These are phyloP conservation scores for Pseudococcus viburni DNA, from an alignment of 2,888 invertebrate species.

Conservation along the genomic window DNA sequence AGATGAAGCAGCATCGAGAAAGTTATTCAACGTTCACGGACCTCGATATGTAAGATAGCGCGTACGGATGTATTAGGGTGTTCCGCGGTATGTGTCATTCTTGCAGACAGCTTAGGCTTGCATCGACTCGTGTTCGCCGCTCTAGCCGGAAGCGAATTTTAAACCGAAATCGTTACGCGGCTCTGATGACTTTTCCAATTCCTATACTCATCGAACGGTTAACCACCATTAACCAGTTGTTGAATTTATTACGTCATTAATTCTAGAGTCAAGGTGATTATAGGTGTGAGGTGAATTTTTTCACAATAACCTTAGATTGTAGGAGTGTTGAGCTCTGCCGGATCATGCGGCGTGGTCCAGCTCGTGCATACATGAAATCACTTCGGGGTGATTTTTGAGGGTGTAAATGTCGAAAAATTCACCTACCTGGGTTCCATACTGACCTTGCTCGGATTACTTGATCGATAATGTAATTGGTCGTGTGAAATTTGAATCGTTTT, in stretches of 20 bases:
- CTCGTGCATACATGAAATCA: not conserved
- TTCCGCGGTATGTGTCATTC: constrained; percentile 48
- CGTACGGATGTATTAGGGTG: constrained; percentile 46
- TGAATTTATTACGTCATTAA: constrained; percentile 39
- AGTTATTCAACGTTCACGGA: constrained; percentile 55
- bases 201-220: not conserved
- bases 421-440: not conserved
- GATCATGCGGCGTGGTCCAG: not conserved
- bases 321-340: not conserved
- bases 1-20: constrained; percentile 56
- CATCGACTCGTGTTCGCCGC: not conserved
- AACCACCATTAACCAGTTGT: constrained; percentile 37
- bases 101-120: not conserved
- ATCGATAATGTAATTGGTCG: not conserved
- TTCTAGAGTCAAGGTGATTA: constrained; percentile 24
- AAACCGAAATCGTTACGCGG: constrained; percentile 21
- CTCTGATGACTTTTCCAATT: constrained; percentile 17
- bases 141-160: constrained; percentile 49
- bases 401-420: not conserved
- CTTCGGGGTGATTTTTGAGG: not conserved
- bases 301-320: not conserved
- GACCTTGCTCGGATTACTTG: not conserved
- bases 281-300: not conserved
- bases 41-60: constrained; percentile 40
- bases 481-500: not conserved